Percentiles rank a stretch among this genome's conserved stretches.
Evolutionary conservation across 1,140 invertebrate species (phyloP).

Genomic region (Drosophila watanabei): DNA sequence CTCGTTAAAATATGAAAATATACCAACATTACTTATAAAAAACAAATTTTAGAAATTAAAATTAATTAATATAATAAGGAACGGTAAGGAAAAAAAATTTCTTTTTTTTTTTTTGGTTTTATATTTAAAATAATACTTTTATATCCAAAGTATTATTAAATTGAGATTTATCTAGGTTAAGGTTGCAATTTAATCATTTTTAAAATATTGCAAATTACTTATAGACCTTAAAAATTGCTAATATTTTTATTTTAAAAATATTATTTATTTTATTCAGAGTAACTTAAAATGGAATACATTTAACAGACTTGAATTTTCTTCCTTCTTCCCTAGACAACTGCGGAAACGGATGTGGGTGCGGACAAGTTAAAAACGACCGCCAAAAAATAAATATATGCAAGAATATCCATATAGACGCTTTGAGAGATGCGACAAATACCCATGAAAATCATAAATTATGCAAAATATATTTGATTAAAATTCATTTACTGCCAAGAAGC

Average conservation of each 20-base stretch:
- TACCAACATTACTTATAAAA: neutral
- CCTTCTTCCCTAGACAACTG: neutral
- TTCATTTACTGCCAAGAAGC: constrained; percentile 74
- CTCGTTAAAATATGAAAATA: neutral
- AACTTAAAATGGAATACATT: neutral
- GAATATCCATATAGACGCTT: neutral
- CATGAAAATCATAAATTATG: constrained; percentile 70
- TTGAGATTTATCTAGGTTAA: too few species aligned
- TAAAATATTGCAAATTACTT: too few species aligned
- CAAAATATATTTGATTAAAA: constrained; percentile 75
- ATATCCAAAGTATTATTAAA: too few species aligned
- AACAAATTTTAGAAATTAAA: neutral
- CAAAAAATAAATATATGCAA: constrained; percentile 49
- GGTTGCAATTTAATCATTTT: neutral
- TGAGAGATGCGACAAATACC: constrained; percentile 61
- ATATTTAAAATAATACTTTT: too few species aligned
- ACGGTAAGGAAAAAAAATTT: too few species aligned
- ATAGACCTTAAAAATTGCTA: too few species aligned
- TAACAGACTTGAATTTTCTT: neutral
- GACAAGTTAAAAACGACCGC: constrained; percentile 62
- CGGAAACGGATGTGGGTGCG: constrained; percentile 78
- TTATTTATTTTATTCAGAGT: neutral
- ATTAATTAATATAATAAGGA: neutral
- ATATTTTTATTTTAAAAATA: neutral
- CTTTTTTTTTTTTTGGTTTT: too few species aligned